A percentile compares a stretch with the other conserved stretches of the same genome.
phyloP scores from a whole-genome alignment of 1,140 invertebrate species.

The Coenobita brevimanus region DNA sequence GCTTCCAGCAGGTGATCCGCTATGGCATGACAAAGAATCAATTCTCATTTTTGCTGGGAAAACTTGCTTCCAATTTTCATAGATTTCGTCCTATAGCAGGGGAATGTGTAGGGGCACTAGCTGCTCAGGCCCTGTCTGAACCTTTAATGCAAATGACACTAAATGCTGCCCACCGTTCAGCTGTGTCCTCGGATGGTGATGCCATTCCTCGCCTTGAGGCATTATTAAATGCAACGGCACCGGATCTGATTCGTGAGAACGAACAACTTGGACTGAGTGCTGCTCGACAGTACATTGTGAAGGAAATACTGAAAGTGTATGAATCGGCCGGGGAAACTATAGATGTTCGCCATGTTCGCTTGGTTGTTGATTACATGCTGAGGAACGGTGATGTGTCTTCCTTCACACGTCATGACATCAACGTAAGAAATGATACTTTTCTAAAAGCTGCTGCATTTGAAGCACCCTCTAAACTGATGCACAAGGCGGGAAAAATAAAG shows the following conservation, averaged over 20 bases:
- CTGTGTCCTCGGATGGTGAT: not conserved
- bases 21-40: not conserved
- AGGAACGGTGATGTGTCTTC: not conserved
- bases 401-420: not conserved
- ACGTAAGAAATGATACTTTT: not conserved
- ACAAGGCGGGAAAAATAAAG: not conserved
- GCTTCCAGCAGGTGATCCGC: not conserved
- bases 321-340: not conserved
- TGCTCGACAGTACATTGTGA: not conserved
- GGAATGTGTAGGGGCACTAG: constrained; percentile 2
- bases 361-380: constrained; percentile 22
- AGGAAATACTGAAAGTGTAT: not conserved
- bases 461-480: not conserved
- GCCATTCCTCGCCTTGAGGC: constrained; percentile 1
- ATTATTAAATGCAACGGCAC: not conserved
- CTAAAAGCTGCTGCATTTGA: constrained; percentile 33
- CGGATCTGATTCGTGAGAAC: not conserved
- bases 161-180: constrained; percentile 9
- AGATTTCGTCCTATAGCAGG: not conserved
- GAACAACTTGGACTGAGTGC: not conserved
- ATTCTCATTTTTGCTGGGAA: not conserved
- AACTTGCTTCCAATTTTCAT: not conserved
- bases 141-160: constrained; percentile 38
- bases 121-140: constrained; percentile 26
- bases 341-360: not conserved